Conservation (phyloP, 2,113 vertebrate species). For the Xiphophorus maculatus region DNA sequence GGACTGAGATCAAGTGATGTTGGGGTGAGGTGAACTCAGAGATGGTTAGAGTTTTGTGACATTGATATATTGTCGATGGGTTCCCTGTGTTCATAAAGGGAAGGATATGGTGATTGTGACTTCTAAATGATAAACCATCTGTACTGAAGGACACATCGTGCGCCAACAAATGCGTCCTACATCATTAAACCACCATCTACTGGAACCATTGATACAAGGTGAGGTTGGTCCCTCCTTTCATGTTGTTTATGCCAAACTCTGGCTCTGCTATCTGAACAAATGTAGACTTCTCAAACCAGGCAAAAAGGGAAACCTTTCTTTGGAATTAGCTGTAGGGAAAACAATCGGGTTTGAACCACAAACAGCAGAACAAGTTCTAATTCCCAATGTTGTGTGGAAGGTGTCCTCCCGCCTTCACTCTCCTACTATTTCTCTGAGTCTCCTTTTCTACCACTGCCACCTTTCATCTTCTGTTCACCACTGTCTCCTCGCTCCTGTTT, state of each 20-base stretch:
- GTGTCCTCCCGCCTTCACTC: background rate
- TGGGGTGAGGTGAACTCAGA: background rate
- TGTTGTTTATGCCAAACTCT: background rate
- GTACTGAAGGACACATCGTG: background rate
- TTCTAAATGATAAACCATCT: background rate
- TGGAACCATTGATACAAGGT: background rate
- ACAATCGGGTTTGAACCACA: constrained; percentile 29
- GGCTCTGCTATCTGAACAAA: background rate
- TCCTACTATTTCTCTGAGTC: constrained; percentile 8
- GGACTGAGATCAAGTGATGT: background rate
- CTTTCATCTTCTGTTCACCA: constrained; percentile 44
- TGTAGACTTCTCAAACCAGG: constrained; percentile 8
- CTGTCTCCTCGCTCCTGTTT: background rate
- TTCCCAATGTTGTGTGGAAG: background rate
- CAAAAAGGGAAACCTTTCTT: constrained; percentile 53
- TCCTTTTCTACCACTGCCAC: background rate
- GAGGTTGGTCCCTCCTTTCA: background rate
- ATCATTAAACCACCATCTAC: background rate
- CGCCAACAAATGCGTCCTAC: background rate
- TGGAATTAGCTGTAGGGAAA: constrained; percentile 49
- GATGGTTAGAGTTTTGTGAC: background rate
- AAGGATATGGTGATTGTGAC: background rate
- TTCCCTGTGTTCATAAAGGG: background rate
- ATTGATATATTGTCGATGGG: background rate
- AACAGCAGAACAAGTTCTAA: constrained; percentile 1